A percentile compares a stretch with the other conserved stretches of the same genome.
Conservation (phyloP, 53 echinoderm and acorn worm genomes). For the Patiria pectinifera region DNA sequence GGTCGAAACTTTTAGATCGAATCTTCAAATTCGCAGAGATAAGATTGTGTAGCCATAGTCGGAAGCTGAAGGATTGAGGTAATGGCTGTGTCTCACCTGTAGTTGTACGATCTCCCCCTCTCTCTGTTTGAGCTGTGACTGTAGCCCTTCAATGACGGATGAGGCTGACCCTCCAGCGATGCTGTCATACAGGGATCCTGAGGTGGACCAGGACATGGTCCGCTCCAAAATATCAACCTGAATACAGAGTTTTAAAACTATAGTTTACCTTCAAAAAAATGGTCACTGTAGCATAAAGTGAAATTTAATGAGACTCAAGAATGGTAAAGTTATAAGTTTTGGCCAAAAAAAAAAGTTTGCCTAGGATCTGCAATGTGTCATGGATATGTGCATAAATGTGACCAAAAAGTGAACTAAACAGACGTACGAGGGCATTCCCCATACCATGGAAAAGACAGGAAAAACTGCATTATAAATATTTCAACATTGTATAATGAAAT, state of each 20-base stretch:
- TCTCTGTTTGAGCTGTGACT: conserved; percentile 92
- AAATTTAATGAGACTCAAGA: too few relatives aligned
- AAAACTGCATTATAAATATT: too few relatives aligned
- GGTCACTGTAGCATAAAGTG: too few relatives aligned
- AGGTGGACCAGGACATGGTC: conserved; percentile 84
- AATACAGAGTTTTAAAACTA: background rate
- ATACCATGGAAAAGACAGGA: too few relatives aligned
- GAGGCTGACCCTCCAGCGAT: conserved; percentile 84
- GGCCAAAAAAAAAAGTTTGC: too few relatives aligned
- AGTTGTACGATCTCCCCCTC: conserved; percentile 93
- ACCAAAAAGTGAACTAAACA: too few relatives aligned
- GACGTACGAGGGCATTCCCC: too few relatives aligned
- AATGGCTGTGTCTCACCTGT: conserved; percentile 69
- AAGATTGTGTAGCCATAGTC: background rate
- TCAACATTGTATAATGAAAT: too few relatives aligned
- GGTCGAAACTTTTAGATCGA: too few relatives aligned
- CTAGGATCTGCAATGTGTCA: too few relatives aligned
- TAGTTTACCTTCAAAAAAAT: background rate
- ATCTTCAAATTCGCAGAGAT: background rate
- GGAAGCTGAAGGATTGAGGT: background rate
- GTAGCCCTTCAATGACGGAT: conserved; percentile 88
- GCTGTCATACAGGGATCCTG: conserved; percentile 86
- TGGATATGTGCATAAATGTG: too few relatives aligned
- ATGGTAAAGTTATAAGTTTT: too few relatives aligned
- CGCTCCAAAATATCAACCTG: conserved; percentile 93